Base-by-base conservation (phyloP, 2,797 vertebrate genomes). In the Amniataba percoides region DNA sequence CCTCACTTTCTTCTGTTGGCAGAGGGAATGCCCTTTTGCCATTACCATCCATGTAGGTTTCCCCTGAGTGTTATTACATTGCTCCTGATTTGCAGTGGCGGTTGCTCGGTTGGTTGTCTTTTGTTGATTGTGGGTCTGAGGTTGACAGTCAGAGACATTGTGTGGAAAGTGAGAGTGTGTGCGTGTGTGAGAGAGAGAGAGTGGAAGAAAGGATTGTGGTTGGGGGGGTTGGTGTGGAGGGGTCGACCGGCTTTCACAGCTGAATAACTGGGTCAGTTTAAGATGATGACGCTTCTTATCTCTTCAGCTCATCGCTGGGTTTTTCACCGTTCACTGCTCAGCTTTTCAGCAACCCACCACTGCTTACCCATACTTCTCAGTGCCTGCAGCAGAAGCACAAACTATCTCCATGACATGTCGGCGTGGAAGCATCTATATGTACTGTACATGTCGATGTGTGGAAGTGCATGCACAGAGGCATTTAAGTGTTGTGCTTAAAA, bases 231-330 rank as follows among this genome's bases (percentile, higher is more conserved):
- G 69, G 68, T 62, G 64, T 25, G 31, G 25, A 14, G 76, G 78
- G 82, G 55, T 53, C 51, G 63, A 83, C 74, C 2, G 40, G 75
- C 78, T 86, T 92, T 94, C 88, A 91, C 92, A 92, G 91, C 74
- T 88, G 91, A 94, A 92, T 94, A 95, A 95, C 92, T 94, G 90
- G 94, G 93, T 95, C 94, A 94, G 71, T 92, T 92, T 89, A 91
- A 91, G 85, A 90, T 94, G 86, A 92, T 76, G 74, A 80, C 66
- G 66, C 85, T 87, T 90, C 80, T 88, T 90, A 93, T 92, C 90
- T 83, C 88, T 78, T 91, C 90, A 78, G 84, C 84, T 93, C 82
- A 83, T 92, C 63, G 52, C 73, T 61, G 78, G 66, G n/a, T 65
- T 75, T 75, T 86, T 88, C 82, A 87, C 88, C 58, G 71, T 84